Evolutionary conservation across 2,113 vertebrate genomes (phyloP).

Genomic region (Aptenodytes patagonicus): DNA sequence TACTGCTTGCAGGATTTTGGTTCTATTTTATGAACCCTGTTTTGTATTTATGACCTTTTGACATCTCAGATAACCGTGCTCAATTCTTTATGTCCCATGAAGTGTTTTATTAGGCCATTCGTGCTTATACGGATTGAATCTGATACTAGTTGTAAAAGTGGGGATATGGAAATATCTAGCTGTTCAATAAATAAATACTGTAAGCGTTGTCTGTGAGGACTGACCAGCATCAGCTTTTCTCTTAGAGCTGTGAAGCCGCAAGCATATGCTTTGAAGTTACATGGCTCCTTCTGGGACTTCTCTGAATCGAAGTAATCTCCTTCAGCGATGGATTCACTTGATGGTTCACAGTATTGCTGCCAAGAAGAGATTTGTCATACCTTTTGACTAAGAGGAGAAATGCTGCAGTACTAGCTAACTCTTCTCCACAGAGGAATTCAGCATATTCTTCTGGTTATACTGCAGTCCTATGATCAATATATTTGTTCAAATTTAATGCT

Average conservation of each 20-base stretch:
- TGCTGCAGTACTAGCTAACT: slow-evolving; percentile 22
- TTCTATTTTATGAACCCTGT: background rate
- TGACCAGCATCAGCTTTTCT: background rate
- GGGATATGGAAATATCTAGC: background rate
- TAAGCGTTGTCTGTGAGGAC: background rate
- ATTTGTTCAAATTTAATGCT: slow-evolving; percentile 4
- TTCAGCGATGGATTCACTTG: slow-evolving; percentile 37
- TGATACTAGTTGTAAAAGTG: background rate
- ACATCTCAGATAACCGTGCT: background rate
- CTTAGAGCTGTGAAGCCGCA: background rate
- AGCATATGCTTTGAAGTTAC: background rate
- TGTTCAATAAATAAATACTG: slow-evolving; percentile 16
- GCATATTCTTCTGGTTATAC: background rate
- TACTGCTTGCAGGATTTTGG: background rate
- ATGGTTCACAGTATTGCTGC: slow-evolving; percentile 18
- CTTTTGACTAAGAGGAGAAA: slow-evolving; percentile 18
- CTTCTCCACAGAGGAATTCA: slow-evolving; percentile 25
- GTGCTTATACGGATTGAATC: background rate
- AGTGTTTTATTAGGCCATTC: background rate
- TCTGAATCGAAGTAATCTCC: slow-evolving; percentile 42
- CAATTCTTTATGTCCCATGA: background rate
- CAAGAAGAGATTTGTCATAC: slow-evolving; percentile 25
- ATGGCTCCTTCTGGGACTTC: slow-evolving; percentile 6
- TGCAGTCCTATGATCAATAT: slow-evolving; percentile 6
- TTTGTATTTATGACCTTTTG: background rate